Evolutionary conservation across 1,140 invertebrate genomes (phyloP), one percentile per base, ranked within the genome.

Genomic region (Trachymyrmex septentrionalis): DNA sequence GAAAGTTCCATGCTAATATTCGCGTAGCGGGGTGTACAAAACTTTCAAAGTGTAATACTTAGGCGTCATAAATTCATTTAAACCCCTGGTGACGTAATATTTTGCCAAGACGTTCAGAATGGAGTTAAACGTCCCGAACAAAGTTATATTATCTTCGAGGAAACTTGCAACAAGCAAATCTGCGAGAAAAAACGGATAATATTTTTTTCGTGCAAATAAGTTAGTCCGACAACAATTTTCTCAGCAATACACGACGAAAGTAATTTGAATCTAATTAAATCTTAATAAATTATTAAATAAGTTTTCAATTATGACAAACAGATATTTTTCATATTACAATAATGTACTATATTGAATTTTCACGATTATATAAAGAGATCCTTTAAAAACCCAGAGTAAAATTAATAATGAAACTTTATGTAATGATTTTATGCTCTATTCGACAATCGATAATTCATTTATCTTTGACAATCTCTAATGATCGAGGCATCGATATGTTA

Each of bases 11-110:
- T 27, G 71, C 69, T 84, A 30, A 82, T 85, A 78, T 78, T 64
- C 73, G 59, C 73, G 30, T 53, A 53, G 30, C 48, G 73, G 57
- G 48, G 16, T 75, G 59, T 78, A 77, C 44, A 66, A 85, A 85
- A 85, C 72, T 85, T 85, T 59, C 73, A 6, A 85, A 85, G 82
- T 64, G 75, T 66, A 85, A 85, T 78, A 78, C 82, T 78, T 53
- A 64, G 50, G 73, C 59, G 48, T 66, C 82, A 50, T 85, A 85
- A 85, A 85, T 85, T 85, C 72, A 85, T 78, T 85, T 78, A 67
- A 77, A 69, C 63, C 80, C 57, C 57, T 69, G 55, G 69, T 82
- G 80, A 82, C 69, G 80, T 73, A 84, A 84, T 84, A 84, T 84
- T 75, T 84, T 75, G 80, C 55, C 80, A 75, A 84, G 80, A 84